Evolutionary conservation across 1,140 invertebrate species (phyloP).

Genomic region (Diorhabda carinulata): DNA sequence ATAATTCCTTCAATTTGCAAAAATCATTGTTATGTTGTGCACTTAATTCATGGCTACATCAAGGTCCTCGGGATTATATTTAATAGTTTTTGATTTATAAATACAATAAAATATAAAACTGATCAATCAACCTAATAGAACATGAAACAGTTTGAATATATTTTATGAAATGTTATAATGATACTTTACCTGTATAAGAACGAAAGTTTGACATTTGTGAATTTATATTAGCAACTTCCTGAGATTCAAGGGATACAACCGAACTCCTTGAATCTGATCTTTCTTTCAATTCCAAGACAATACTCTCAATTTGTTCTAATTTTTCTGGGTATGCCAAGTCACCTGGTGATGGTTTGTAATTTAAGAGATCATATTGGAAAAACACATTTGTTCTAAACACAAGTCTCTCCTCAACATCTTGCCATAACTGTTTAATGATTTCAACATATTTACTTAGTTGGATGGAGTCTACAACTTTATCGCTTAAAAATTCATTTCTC

Average conservation of each 20-base stretch:
- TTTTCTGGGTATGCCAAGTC: slow-evolving; percentile 98
- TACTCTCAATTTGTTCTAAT: slow-evolving; percentile 94
- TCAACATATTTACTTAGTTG: slow-evolving; percentile 78
- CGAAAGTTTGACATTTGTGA: slow-evolving; percentile 38
- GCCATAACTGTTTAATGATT: slow-evolving; percentile 80
- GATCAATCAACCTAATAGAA: no score
- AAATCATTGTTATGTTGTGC: no score
- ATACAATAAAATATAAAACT: no score
- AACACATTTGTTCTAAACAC: slow-evolving; percentile 96
- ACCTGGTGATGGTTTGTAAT: slow-evolving; percentile 85
- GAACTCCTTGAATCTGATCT: slow-evolving; percentile 66
- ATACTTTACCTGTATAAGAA: slow-evolving; percentile 36
- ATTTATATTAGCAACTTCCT: slow-evolving; percentile 63
- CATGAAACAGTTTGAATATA: no score
- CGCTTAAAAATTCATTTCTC: slow-evolving; percentile 89
- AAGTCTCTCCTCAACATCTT: slow-evolving; percentile 94
- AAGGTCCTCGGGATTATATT: no score
- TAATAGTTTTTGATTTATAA: no score
- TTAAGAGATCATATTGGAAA: slow-evolving; percentile 84
- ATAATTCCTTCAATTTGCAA: no score
- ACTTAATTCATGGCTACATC: no score
- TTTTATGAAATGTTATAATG: no score
- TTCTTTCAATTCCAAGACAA: slow-evolving; percentile 63
- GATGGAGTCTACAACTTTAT: slow-evolving; percentile 82
- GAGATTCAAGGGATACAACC: slow-evolving; percentile 62